phyloP scores from a whole-genome alignment of 2,113 vertebrate genomes.

The Xenopus tropicalis region DNA sequence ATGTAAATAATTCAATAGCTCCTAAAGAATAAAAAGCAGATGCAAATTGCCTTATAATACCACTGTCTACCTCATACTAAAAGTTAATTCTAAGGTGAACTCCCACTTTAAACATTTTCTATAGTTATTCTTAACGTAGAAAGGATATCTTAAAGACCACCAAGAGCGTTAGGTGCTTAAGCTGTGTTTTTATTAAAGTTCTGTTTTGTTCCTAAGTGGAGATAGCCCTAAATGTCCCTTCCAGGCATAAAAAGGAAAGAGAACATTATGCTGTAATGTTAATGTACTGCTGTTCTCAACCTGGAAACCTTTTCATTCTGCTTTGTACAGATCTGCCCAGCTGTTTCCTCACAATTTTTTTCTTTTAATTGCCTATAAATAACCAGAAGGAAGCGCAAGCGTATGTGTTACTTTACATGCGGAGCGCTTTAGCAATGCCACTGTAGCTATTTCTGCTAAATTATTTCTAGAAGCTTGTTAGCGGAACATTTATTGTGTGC shows the following conservation, averaged over 20 bases:
- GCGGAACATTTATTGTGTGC: too few relatives aligned
- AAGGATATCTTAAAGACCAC: too few relatives aligned
- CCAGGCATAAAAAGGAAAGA: constrained; percentile 17
- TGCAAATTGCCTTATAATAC: too few relatives aligned
- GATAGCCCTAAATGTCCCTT: constrained; percentile 14
- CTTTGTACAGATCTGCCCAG: constrained; percentile 29
- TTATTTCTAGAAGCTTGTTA: not conserved
- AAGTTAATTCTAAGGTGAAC: too few relatives aligned
- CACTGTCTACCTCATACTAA: too few relatives aligned
- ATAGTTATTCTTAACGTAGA: too few relatives aligned
- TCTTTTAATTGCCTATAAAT: constrained; percentile 34
- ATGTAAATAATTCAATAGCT: too few relatives aligned
- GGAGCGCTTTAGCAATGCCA: not conserved
- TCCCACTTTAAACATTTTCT: too few relatives aligned
- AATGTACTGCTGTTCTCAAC: constrained; percentile 32
- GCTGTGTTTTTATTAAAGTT: not conserved
- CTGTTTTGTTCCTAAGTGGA: constrained; percentile 22
- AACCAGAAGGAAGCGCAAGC: not conserved
- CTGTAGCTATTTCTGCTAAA: not conserved
- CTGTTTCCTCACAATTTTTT: constrained; percentile 29
- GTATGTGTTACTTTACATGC: not conserved
- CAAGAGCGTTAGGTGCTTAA: too few relatives aligned
- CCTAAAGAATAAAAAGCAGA: too few relatives aligned
- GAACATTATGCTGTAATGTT: constrained; percentile 13
- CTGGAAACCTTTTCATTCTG: constrained; percentile 20